Evolutionary conservation across 2,113 vertebrate species (phyloP).

Genomic region (Pelecanus crispus): DNA sequence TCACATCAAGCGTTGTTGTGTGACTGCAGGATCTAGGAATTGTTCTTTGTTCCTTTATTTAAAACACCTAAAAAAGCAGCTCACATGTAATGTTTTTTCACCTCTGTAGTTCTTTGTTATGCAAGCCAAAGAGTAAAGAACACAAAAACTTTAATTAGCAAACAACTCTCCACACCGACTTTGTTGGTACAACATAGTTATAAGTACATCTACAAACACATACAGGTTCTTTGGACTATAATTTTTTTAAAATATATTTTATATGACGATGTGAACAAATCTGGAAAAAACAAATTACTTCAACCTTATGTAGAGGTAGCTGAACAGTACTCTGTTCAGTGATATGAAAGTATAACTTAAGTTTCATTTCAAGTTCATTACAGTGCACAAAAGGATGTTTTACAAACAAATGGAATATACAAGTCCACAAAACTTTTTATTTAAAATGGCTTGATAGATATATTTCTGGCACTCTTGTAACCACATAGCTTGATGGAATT

Average conservation of each 20-base stretch:
- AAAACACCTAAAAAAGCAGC: neutral
- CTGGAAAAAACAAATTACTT: conserved; percentile 46
- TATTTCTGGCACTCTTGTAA: conserved; percentile 58
- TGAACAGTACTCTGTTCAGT: conserved; percentile 62
- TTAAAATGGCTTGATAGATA: conserved; percentile 58
- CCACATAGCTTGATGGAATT: conserved; percentile 43
- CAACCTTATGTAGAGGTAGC: conserved; percentile 73
- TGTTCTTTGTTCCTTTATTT: neutral
- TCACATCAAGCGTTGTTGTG: neutral
- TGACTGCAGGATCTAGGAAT: neutral
- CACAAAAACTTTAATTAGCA: conserved; percentile 66
- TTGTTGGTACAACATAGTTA: conserved; percentile 61
- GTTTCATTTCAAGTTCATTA: conserved; percentile 67
- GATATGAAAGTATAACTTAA: conserved; percentile 50
- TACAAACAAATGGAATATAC: conserved; percentile 62
- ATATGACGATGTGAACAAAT: conserved; percentile 56
- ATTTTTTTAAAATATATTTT: conserved; percentile 44
- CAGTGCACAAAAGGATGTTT: conserved; percentile 65
- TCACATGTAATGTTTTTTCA: neutral
- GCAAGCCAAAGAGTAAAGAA: conserved; percentile 58
- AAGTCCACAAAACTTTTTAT: conserved; percentile 45
- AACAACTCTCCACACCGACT: conserved; percentile 61
- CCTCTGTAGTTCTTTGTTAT: neutral
- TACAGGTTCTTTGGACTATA: conserved; percentile 62
- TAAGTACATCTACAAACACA: conserved; percentile 62